Conservation (phyloP, 2,888 invertebrate species). For the Tricholauxania praeusta region DNA sequence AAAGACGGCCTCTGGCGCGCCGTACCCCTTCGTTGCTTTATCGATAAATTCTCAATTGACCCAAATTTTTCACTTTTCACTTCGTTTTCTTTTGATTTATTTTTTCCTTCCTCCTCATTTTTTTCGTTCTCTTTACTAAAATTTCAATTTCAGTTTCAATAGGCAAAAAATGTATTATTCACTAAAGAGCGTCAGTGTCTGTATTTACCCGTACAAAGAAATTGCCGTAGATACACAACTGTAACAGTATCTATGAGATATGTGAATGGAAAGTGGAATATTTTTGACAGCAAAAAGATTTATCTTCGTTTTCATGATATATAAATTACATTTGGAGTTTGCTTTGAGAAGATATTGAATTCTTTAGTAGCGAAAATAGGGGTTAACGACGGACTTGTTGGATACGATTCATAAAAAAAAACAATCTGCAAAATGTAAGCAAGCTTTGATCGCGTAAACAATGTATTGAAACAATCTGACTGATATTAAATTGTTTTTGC, state of each 20-base stretch:
- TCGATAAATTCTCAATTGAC: conserved; percentile 55
- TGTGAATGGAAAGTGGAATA: conserved; percentile 35
- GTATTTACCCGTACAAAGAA: neutral
- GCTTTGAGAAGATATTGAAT: conserved; percentile 24
- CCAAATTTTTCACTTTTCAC: conserved; percentile 46
- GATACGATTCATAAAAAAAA: no score
- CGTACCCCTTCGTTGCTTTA: conserved; percentile 37
- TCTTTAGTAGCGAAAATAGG: conserved; percentile 1
- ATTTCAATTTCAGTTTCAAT: conserved; percentile 3
- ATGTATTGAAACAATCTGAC: no score
- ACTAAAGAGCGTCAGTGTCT: neutral
- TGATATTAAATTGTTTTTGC: no score
- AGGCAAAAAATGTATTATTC: conserved; percentile 27
- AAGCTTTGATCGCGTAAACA: no score
- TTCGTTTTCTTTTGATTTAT: conserved; percentile 36
- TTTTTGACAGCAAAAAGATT: conserved; percentile 40
- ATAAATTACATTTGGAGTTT: conserved; percentile 41
- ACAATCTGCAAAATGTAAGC: no score
- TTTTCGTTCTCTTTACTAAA: conserved; percentile 9
- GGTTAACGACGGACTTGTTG: neutral
- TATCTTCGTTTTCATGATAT: conserved; percentile 35
- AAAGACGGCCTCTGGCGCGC: conserved; percentile 15
- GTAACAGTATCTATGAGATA: conserved; percentile 33
- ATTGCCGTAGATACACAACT: conserved; percentile 29
- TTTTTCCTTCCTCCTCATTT: conserved; percentile 10